Percentiles rank a stretch among this genome's conserved stretches.
Conservation (phyloP, 2,113 vertebrate species). For the Grantiella picta region DNA sequence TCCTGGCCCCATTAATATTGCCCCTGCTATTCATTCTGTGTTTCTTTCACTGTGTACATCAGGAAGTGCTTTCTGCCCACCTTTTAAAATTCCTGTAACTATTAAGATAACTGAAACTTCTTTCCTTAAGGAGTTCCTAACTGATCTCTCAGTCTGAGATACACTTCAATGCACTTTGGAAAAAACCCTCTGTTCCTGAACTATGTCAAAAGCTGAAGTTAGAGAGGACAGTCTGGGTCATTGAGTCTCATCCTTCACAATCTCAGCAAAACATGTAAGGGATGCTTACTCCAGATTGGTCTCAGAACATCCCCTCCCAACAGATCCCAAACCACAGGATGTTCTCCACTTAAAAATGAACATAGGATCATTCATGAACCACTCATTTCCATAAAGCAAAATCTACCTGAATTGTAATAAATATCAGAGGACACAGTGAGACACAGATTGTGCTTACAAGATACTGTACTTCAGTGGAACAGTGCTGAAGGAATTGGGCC, state of each 20-base stretch:
- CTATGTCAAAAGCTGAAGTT: not conserved
- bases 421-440: not conserved
- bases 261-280: not conserved
- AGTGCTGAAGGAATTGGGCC: not conserved
- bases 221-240: not conserved
- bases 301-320: not conserved
- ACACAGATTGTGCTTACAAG: not conserved
- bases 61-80: not conserved
- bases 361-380: not conserved
- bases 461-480: not conserved
- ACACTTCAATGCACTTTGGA: not conserved
- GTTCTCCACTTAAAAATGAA: not conserved
- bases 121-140: not conserved
- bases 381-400: not conserved
- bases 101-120: not conserved
- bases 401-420: not conserved
- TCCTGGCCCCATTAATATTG: not conserved
- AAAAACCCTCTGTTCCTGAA: not conserved
- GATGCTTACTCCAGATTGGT: not conserved
- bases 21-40: not conserved
- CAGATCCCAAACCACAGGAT: not conserved
- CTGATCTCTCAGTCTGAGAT: not conserved
- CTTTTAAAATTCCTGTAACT: slow-evolving; percentile 9
- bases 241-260: not conserved
- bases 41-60: not conserved